A percentile compares a stretch with the other conserved stretches of the same genome.
Conservation (phyloP, 2,888 invertebrate genomes). For the Torymus tubicola region DNA sequence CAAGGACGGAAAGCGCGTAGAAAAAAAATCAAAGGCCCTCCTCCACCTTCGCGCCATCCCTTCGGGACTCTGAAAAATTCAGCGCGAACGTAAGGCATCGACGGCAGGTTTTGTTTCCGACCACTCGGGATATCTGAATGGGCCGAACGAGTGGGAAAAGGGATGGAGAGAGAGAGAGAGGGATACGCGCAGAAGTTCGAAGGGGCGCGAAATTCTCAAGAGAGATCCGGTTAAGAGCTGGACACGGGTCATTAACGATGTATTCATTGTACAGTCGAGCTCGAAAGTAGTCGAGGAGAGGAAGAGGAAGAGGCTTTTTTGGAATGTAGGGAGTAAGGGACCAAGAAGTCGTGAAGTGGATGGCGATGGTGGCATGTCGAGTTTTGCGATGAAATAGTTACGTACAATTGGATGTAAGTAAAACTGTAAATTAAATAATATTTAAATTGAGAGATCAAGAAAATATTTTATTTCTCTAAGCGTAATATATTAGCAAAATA, state of each 20-base stretch:
- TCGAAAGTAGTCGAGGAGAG: not conserved
- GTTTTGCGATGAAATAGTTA: no score
- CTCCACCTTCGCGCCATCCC: not conserved
- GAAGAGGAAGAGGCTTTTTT: not conserved
- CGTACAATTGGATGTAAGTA: no score
- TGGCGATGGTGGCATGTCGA: no score
- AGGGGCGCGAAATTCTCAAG: conserved; percentile 45
- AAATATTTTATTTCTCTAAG: no score
- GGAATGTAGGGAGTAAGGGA: not conserved
- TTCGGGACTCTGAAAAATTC: conserved; percentile 43
- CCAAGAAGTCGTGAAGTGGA: no score
- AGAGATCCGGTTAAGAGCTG: conserved; percentile 37
- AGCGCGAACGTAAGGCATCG: conserved; percentile 27
- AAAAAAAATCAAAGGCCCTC: conserved; percentile 7
- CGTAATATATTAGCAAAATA: no score
- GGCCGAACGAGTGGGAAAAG: not conserved
- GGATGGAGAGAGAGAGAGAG: not conserved
- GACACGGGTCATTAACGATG: conserved; percentile 54
- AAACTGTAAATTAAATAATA: no score
- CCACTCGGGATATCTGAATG: conserved; percentile 42
- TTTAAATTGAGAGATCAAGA: no score
- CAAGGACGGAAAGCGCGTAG: not conserved
- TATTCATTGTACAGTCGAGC: conserved; percentile 40
- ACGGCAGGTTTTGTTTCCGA: conserved; percentile 4
- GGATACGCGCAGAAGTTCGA: not conserved